These are phyloP conservation scores for Bujurquina vittata DNA, from an alignment of 2,113 vertebrate species.

Conservation along the genomic window DNA sequence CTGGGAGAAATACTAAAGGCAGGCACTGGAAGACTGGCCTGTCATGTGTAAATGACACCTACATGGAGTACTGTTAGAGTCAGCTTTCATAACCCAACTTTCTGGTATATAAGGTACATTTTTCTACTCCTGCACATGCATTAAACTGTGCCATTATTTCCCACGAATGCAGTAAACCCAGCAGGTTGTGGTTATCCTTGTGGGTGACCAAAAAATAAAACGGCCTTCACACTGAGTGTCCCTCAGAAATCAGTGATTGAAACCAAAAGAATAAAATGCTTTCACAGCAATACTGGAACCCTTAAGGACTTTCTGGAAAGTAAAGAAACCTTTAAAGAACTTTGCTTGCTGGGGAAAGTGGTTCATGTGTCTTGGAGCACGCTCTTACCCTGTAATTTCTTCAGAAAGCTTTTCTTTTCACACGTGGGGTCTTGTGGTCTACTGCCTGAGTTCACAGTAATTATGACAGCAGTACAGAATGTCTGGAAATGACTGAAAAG, in stretches of 20 bases:
- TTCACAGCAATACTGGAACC: neutral
- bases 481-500: conserved; percentile 5
- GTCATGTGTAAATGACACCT: neutral
- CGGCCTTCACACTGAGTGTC: conserved; percentile 1
- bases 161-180: neutral
- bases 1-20: neutral
- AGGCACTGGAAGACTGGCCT: neutral
- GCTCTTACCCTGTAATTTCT: conserved; percentile 33
- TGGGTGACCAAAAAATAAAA: conserved; percentile 17
- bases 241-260: neutral
- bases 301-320: conserved; percentile 8
- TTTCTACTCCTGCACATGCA: neutral
- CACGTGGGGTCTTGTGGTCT: neutral
- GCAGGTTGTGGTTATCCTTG: neutral
- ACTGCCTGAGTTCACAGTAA: conserved; percentile 3
- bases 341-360: conserved; percentile 14
- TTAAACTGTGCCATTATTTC: neutral
- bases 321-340: conserved; percentile 35
- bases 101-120: neutral
- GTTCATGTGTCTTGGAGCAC: conserved; percentile 18
- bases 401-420: conserved; percentile 29
- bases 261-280: neutral
- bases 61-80: neutral
- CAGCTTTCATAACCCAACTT: neutral
- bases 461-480: conserved; percentile 11